Conservation (phyloP, 2,888 invertebrate species). For the Ganaspis brasiliensis region DNA sequence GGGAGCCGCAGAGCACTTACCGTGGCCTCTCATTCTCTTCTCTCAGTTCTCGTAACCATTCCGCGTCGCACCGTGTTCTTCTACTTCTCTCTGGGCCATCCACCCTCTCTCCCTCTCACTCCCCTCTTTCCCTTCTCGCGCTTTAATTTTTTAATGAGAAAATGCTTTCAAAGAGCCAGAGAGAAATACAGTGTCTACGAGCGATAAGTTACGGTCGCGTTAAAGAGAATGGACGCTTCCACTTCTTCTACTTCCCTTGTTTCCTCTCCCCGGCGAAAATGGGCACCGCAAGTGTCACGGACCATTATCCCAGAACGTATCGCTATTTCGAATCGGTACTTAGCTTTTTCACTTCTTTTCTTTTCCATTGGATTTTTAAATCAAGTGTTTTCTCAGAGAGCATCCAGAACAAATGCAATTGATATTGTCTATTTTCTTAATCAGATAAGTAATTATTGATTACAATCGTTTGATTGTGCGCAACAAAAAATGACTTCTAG, state of each 20-base stretch:
- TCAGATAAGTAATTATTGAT: no score
- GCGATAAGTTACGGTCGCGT: constrained; percentile 78
- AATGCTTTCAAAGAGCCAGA: constrained; percentile 84
- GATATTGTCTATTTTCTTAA: no score
- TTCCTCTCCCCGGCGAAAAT: constrained; percentile 35
- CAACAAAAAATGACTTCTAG: no score
- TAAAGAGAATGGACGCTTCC: constrained; percentile 70
- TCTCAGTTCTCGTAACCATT: constrained; percentile 55
- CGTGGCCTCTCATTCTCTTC: constrained; percentile 59
- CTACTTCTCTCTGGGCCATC: constrained; percentile 54
- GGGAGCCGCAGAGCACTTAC: constrained; percentile 80
- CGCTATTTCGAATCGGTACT: neutral
- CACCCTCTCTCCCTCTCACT: constrained; percentile 37
- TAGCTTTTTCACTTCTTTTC: neutral
- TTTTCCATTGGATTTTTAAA: neutral
- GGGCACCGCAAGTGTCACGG: constrained; percentile 43
- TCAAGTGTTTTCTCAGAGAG: no score
- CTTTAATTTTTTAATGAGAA: constrained; percentile 84
- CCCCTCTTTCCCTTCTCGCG: constrained; percentile 62
- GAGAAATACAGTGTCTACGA: constrained; percentile 79
- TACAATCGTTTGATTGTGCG: no score
- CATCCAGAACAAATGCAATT: no score
- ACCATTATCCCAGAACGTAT: constrained; percentile 30
- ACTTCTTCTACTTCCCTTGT: constrained; percentile 55
- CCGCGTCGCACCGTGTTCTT: constrained; percentile 59